Conservation (phyloP, 2,888 invertebrate genomes). For the Eulithis prunata region DNA sequence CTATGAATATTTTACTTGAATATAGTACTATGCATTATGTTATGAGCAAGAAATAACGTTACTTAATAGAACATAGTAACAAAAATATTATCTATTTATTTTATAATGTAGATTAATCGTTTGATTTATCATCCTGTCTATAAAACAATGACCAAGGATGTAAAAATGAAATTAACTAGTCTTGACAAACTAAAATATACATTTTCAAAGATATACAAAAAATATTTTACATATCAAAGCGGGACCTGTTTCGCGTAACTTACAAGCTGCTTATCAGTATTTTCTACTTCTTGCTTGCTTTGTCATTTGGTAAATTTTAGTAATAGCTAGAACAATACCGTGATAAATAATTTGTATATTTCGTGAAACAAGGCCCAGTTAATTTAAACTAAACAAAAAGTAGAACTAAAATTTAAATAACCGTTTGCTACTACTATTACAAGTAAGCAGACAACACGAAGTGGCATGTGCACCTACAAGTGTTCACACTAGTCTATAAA, state of each 20-base stretch:
- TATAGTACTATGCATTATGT: neutral
- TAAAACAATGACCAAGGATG: too few species aligned
- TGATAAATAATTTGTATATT: neutral
- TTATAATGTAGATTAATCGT: too few species aligned
- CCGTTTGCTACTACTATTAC: slow-evolving; percentile 26
- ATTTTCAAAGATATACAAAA: too few species aligned
- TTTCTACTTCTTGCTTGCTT: neutral
- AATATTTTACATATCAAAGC: too few species aligned
- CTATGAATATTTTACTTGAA: slow-evolving; percentile 17
- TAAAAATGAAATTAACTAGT: too few species aligned
- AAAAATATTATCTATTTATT: too few species aligned
- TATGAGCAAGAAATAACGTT: slow-evolving; percentile 13
- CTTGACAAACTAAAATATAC: too few species aligned
- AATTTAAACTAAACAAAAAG: neutral
- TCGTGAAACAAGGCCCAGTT: neutral
- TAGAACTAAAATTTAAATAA: neutral
- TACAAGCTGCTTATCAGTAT: neutral
- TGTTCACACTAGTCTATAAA: slow-evolving; percentile 53
- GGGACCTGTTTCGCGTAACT: neutral
- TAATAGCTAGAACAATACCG: neutral
- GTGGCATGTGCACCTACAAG: slow-evolving; percentile 45
- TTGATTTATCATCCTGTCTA: too few species aligned
- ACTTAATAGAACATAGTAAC: neutral
- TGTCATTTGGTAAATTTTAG: neutral
- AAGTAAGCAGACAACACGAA: slow-evolving; percentile 28